Conservation (phyloP, 2,113 vertebrate species). For the Heliornis fulica region DNA sequence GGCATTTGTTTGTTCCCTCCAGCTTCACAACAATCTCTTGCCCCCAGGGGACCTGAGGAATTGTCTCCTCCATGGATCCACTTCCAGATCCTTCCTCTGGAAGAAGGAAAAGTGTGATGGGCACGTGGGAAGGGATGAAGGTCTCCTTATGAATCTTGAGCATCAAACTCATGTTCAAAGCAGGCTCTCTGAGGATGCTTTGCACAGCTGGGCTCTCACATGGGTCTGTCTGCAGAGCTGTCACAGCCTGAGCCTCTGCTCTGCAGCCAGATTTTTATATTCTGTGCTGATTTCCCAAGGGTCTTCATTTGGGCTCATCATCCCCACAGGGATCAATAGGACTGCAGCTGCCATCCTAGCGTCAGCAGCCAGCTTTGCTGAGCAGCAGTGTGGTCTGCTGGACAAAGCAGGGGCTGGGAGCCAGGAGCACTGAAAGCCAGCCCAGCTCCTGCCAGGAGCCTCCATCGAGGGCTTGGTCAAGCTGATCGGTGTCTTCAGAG, state of each 20-base stretch:
- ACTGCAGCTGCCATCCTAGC: slow-evolving; percentile 32
- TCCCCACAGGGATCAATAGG: slow-evolving; percentile 45
- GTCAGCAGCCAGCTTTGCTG: slow-evolving; percentile 35
- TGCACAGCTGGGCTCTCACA: background rate
- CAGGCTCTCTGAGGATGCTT: background rate
- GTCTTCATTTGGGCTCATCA: slow-evolving; percentile 44
- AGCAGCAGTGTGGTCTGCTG: slow-evolving; percentile 10
- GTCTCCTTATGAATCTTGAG: background rate
- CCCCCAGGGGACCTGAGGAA: background rate
- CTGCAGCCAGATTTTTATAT: slow-evolving; percentile 21
- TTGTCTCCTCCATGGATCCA: rapidly evolving
- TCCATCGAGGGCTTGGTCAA: rapidly evolving
- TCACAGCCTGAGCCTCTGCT: background rate
- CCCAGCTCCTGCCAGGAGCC: background rate
- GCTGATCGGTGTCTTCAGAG: background rate
- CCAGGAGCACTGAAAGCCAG: background rate
- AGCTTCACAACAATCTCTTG: background rate
- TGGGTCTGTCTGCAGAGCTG: background rate
- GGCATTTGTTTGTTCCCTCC: background rate
- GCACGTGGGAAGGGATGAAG: background rate
- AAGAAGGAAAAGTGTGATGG: background rate
- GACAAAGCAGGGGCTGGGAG: background rate
- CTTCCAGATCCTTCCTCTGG: background rate
- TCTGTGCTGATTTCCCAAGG: slow-evolving; percentile 43
- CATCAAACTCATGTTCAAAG: background rate